Base-by-base conservation (phyloP, 64 coral and sea anemone species). In the Pachyseris speciosa region DNA sequence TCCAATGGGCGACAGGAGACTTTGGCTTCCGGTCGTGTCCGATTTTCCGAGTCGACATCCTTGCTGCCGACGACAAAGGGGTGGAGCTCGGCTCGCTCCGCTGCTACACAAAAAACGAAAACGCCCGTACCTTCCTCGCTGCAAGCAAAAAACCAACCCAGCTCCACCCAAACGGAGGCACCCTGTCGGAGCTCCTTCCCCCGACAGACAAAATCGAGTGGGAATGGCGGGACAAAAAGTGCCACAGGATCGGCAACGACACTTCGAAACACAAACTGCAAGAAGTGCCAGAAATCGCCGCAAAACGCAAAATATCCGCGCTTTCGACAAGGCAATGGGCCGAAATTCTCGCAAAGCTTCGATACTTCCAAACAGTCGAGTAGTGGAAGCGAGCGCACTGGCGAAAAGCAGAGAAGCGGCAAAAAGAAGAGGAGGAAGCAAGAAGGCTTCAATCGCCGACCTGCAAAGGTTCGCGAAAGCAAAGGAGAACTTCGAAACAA, bases 21-120 rank as follows among this genome's bases (percentile, higher is more conserved):
- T 89, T 89, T n/a, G n/a, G n/a, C n/a, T n/a, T n/a, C 24, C 51
- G 71, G 1, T 52, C 0, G 52, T 53, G 13, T 52, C 76, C 10
- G 78, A 77, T 8, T 36, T 86, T 12, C n/a, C n/a, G n/a, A n/a
- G n/a, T n/a, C n/a, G n/a, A n/a, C n/a, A n/a, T n/a, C n/a, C n/a
- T n/a, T n/a, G 63, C 13, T 0, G 63, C 34, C 5, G 5, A 1
- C 22, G 51, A 65, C 16, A 58, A 89, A 37, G 29, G 32, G 20
- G 47, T 89, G 20, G 53, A 74, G 29, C 9, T 78, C 19, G 38
- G 1, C 0, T 69, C 69, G 4, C 86, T 88, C 6, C 69, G 69
- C 1, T 88, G 86, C 71, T 86, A 70, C 20, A 69, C 40, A 34
- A 86, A 86, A 41, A 60, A 55, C 59, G n/a, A n/a, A n/a, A n/a